A percentile compares a stretch with the other conserved stretches of the same genome.
Evolutionary conservation across 2,888 invertebrate genomes (phyloP).

Genomic region (Germaria angustata): DNA sequence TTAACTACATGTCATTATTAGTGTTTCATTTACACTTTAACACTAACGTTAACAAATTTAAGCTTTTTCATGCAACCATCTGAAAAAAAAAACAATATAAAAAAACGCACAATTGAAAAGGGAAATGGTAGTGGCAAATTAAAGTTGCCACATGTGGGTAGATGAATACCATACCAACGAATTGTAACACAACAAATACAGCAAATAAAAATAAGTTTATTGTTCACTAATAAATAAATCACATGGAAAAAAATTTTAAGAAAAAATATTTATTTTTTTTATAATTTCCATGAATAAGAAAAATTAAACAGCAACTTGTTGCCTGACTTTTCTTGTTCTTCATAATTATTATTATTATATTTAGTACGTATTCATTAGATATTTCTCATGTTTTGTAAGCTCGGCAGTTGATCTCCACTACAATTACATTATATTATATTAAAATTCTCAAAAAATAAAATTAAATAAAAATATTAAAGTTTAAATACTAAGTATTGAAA

Average conservation of each 20-base stretch:
- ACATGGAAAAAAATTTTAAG: not conserved
- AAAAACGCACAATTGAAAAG: conserved; percentile 42
- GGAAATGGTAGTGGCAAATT: conserved; percentile 58
- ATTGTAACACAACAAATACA: conserved; percentile 8
- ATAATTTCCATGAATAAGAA: not conserved
- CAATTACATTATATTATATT: too few relatives aligned
- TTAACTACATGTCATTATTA: conserved; percentile 66
- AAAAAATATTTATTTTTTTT: not conserved
- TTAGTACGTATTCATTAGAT: too few relatives aligned
- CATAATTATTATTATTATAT: not conserved
- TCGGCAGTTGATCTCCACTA: too few relatives aligned
- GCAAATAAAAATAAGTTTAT: not conserved
- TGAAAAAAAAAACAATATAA: not conserved
- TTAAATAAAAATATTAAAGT: too few relatives aligned
- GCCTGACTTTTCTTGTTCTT: not conserved
- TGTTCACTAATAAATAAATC: conserved; percentile 43
- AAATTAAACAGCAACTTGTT: not conserved
- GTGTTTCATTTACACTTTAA: conserved; percentile 66
- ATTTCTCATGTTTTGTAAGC: too few relatives aligned
- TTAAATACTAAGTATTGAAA: too few relatives aligned
- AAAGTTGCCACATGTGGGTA: conserved; percentile 53
- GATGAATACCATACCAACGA: conserved; percentile 18
- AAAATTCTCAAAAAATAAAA: too few relatives aligned
- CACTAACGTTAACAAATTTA: conserved; percentile 61
- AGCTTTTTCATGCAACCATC: conserved; percentile 29